Percentiles rank a stretch among this genome's conserved stretches.
phyloP scores from a whole-genome alignment of 2,888 invertebrate genomes.

The Sinelater perroti region DNA sequence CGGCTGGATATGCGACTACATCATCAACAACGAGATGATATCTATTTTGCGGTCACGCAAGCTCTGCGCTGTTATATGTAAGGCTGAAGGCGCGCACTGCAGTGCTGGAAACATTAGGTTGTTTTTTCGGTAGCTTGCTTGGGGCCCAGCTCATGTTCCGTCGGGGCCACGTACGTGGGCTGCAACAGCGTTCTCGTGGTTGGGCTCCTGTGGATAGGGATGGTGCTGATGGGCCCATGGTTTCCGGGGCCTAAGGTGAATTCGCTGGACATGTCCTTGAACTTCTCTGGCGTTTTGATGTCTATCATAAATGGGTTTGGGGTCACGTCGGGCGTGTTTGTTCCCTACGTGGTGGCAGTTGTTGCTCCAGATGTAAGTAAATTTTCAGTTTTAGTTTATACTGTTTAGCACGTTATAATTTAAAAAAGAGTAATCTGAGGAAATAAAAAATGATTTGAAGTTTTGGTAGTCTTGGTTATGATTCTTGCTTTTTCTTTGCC shows the following conservation, averaged over 20 bases:
- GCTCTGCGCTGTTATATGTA: constrained; percentile 15
- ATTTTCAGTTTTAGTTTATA: background rate
- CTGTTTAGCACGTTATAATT: background rate
- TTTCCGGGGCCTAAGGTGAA: constrained; percentile 75
- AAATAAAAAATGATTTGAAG: background rate
- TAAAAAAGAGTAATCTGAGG: too few relatives aligned
- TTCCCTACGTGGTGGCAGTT: constrained; percentile 68
- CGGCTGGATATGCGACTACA: constrained; percentile 6
- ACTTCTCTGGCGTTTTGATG: constrained; percentile 71
- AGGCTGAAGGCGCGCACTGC: background rate
- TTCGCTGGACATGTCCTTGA: constrained; percentile 70
- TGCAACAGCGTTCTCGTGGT: constrained; percentile 65
- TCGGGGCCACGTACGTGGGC: constrained; percentile 70
- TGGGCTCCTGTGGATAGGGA: constrained; percentile 65
- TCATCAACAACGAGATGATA: background rate
- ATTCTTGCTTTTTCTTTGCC: background rate
- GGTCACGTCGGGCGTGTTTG: constrained; percentile 68
- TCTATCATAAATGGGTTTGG: constrained; percentile 71
- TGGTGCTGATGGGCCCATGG: constrained; percentile 75
- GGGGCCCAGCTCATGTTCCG: constrained; percentile 68
- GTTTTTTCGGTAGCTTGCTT: constrained; percentile 63
- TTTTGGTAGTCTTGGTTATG: background rate
- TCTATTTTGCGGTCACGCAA: background rate
- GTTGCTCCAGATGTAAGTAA: constrained; percentile 68
- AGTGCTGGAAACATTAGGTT: background rate